phyloP scores from a whole-genome alignment of 2,888 invertebrate species.

The Drosophila prostipennis region DNA sequence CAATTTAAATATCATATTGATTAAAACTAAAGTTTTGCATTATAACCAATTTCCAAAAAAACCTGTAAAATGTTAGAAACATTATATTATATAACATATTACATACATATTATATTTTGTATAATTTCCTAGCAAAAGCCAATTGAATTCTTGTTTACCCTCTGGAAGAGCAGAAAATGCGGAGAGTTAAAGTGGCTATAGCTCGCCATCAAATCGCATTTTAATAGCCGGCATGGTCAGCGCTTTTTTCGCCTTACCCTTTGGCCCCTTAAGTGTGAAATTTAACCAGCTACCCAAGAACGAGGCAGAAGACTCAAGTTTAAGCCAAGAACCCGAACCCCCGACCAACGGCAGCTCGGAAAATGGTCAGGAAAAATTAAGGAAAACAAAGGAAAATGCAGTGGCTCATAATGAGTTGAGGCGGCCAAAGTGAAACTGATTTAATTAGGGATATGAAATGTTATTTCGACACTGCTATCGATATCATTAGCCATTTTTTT shows the following conservation, averaged over 20 bases:
- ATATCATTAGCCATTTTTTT: neutral
- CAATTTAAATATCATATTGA: too few species aligned
- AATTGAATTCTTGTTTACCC: neutral
- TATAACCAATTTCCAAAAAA: too few species aligned
- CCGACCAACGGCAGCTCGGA: neutral
- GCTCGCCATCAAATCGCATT: constrained; percentile 55
- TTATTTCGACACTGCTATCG: neutral
- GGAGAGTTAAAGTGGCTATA: constrained; percentile 4
- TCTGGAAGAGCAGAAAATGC: neutral
- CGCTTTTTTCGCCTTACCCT: constrained; percentile 66
- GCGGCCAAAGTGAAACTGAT: constrained; percentile 60
- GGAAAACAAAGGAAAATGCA: constrained; percentile 44
- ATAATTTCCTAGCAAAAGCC: neutral
- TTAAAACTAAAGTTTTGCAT: too few species aligned
- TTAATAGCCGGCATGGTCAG: constrained; percentile 55
- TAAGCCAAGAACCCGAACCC: neutral
- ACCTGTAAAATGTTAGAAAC: neutral
- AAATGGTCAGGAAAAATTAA: constrained; percentile 8
- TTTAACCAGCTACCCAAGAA: constrained; percentile 49
- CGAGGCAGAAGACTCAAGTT: neutral
- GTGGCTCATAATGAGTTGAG: constrained; percentile 64
- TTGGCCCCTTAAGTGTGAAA: constrained; percentile 80
- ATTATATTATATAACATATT: too few species aligned
- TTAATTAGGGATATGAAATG: constrained; percentile 54
- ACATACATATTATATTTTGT: too few species aligned